phyloP scores from a whole-genome alignment of 2,888 invertebrate species.

The Galerucella calmariensis region DNA sequence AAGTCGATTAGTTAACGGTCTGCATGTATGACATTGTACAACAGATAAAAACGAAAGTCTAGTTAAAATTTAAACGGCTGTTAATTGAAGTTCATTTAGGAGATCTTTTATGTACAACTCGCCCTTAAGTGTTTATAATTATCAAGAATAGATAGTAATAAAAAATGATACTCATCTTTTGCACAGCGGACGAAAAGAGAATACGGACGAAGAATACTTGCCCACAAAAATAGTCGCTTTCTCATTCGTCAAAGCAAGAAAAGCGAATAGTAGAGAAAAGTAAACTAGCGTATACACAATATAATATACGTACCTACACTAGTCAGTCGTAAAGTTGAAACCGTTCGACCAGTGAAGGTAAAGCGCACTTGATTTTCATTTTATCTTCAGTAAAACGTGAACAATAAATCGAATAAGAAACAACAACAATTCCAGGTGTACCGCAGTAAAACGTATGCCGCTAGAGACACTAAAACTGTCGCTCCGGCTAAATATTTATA shows the following conservation, averaged over 20 bases:
- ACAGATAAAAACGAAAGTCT: no score
- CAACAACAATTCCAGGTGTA: conserved; percentile 47
- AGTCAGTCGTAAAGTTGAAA: conserved; percentile 24
- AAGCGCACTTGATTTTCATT: conserved; percentile 39
- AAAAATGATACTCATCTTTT: no score
- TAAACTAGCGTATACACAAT: not conserved
- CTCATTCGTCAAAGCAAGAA: not conserved
- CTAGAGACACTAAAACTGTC: conserved; percentile 47
- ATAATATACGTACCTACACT: conserved; percentile 1
- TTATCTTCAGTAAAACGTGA: conserved; percentile 38
- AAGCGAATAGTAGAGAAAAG: not conserved
- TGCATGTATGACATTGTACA: no score
- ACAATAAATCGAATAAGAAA: conserved; percentile 47
- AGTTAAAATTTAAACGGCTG: no score
- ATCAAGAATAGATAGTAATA: no score
- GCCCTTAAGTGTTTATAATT: no score
- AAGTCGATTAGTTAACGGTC: no score
- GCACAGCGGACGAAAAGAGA: no score
- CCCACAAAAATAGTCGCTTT: not conserved
- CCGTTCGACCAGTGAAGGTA: conserved; percentile 21
- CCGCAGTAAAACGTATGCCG: conserved; percentile 44
- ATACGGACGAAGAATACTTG: no score
- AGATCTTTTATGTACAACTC: no score
- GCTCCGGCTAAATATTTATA: conserved; percentile 48
- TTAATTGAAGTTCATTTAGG: no score